These are phyloP conservation scores for Chaunax sp. DNA, from an alignment of 2,797 vertebrate species.

Conservation along the genomic window DNA sequence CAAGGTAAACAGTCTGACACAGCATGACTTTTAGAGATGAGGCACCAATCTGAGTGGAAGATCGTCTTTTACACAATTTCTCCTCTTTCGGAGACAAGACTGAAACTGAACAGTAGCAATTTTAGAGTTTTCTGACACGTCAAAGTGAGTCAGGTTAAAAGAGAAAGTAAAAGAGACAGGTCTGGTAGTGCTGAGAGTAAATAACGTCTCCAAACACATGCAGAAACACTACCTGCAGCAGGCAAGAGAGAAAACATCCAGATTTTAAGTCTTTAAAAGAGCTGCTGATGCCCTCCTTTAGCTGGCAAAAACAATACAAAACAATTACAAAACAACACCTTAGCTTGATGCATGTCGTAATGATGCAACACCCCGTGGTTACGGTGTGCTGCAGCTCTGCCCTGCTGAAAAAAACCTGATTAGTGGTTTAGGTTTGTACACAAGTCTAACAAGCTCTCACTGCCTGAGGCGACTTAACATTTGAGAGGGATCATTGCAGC, in stretches of 20 bases:
- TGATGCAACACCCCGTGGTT: conserved; percentile 59
- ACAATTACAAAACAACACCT: conserved; percentile 49
- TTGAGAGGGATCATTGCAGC: conserved; percentile 74
- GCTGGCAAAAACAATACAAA: conserved; percentile 36
- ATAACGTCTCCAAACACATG: neutral
- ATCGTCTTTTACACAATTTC: too few species aligned
- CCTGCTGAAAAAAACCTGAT: conserved; percentile 53
- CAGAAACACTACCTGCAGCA: conserved; percentile 1
- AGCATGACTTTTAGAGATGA: too few species aligned
- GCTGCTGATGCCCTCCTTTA: conserved; percentile 3
- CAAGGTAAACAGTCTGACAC: too few species aligned
- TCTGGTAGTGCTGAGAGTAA: too few species aligned
- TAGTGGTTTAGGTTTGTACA: conserved; percentile 69
- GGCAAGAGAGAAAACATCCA: neutral
- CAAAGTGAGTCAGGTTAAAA: too few species aligned
- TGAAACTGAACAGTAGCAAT: too few species aligned
- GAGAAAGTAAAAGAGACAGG: too few species aligned
- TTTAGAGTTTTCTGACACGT: too few species aligned
- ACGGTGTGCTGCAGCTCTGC: conserved; percentile 44
- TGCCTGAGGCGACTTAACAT: conserved; percentile 77
- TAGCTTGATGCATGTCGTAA: conserved; percentile 17
- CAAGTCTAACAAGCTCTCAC: conserved; percentile 72
- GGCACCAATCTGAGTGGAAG: too few species aligned
- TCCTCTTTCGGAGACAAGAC: too few species aligned
- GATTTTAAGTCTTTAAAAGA: too few species aligned